Base-by-base conservation (phyloP, 2,797 vertebrate species). In the Gobionotothen gibberifrons region DNA sequence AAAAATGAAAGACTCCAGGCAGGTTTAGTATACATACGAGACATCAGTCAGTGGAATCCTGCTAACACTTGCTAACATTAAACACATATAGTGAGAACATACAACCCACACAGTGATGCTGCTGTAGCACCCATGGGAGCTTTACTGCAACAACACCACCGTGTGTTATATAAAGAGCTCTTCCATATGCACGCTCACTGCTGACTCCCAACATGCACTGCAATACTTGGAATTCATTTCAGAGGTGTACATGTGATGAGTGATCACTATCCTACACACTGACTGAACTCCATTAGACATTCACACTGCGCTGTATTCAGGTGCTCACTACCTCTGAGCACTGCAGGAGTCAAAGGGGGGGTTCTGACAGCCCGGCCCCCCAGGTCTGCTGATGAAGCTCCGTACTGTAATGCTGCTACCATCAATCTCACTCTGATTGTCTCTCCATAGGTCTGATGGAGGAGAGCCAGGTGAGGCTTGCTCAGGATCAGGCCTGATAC, bases 381-480 rank as follows among this genome's bases (percentile, higher is more conserved):
- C 40, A 12, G 63, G 72, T 67, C 71, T 42, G 15, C 77, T 26
- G 76, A 83, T 22, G 32, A 48, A 63, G 54, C 59, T 55, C 65
- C 17, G 17, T 49, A 62, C 69, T 52, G 49, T 67, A 71, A 74
- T 21, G 40, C 51, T 46, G 57, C 71, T 42, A 39, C 36, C 9
- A 85, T 83, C 80, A 87, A 78, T 82, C 72, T 69, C 47, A 76
- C 48, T 32, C 67, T 84, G 80, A 85, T 76, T 73, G 73, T 81
- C 61, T 83, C 72, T 71, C 66, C 19, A 8, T 54, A 51, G 70
- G 56, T 61, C 36, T n/a, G 49, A 47, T 71, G 69, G 68, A 69
- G 12, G 17, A 32, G 22, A 72, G 66, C 63, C 68, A 74, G 39
- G 66, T 36, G 63, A 57, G 15, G 58, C 42, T 63, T 68, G 68